A percentile compares a stretch with the other conserved stretches of the same genome.
phyloP scores from a whole-genome alignment of 2,797 vertebrate genomes.

The Cynodonichthys magdalenae region DNA sequence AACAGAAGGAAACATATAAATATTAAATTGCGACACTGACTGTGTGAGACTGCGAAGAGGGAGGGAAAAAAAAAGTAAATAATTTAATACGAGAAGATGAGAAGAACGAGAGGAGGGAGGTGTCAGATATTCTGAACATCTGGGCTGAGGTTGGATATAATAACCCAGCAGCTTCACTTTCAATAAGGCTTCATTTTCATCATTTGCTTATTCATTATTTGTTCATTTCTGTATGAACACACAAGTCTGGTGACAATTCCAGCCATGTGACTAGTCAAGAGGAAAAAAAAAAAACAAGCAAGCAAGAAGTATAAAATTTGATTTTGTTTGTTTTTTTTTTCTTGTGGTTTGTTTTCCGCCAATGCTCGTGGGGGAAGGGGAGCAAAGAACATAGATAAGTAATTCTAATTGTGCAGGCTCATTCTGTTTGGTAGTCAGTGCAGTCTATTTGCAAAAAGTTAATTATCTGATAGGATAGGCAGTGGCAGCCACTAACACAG shows the following conservation, averaged over 20 bases:
- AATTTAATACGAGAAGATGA: conserved; percentile 14
- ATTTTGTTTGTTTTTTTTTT: conserved; percentile 52
- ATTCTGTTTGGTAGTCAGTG: conserved; percentile 71
- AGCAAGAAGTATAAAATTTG: conserved; percentile 68
- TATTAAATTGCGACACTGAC: conserved; percentile 67
- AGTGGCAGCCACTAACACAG: conserved; percentile 80
- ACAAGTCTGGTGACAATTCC: conserved; percentile 37
- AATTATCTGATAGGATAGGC: conserved; percentile 89
- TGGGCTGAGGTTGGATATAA: conserved; percentile 46
- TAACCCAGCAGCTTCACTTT: conserved; percentile 44
- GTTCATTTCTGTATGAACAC: conserved; percentile 53
- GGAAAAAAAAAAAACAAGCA: conserved; percentile 27
- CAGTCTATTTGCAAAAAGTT: conserved; percentile 86
- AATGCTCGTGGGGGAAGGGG: conserved; percentile 15
- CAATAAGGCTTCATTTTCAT: conserved; percentile 56
- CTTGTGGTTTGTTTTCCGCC: conserved; percentile 71
- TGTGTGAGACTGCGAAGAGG: conserved; percentile 31
- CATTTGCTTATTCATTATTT: conserved; percentile 50
- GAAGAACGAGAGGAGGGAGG: conserved; percentile 6
- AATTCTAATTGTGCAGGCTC: conserved; percentile 76
- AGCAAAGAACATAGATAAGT: conserved; percentile 73
- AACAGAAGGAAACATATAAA: conserved; percentile 72
- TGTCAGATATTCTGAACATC: conserved; percentile 57
- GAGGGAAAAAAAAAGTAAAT: conserved; percentile 7
- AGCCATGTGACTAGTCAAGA: conserved; percentile 46